A percentile compares a stretch with the other conserved stretches of the same genome.
Conservation (phyloP, 1,140 invertebrate genomes). For the Hyphantria cunea region DNA sequence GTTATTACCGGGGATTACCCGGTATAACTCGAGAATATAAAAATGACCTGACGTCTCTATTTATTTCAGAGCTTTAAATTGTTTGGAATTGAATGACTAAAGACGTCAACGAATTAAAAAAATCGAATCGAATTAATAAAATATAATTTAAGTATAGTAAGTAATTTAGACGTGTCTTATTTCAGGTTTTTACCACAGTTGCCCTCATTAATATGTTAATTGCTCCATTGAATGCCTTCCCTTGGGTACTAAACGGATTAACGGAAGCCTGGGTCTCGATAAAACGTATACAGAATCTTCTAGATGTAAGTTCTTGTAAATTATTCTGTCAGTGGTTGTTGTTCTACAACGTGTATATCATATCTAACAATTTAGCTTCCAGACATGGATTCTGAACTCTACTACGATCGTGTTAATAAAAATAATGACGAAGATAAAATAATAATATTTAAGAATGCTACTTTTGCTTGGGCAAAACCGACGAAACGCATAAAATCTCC, state of each 20-base stretch:
- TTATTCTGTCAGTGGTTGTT: too few species aligned
- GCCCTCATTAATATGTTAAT: conserved; percentile 98
- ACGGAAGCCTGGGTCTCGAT: conserved; percentile 96
- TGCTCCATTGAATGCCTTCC: conserved; percentile 97
- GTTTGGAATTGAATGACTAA: too few species aligned
- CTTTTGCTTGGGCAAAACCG: conserved; percentile 72
- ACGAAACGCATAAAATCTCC: conserved; percentile 30
- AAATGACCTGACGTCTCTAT: too few species aligned
- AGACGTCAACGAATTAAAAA: too few species aligned
- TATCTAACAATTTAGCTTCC: conserved; percentile 77
- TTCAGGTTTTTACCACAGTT: conserved; percentile 93
- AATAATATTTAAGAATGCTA: conserved; percentile 80
- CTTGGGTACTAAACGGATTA: conserved; percentile 98
- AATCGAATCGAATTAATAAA: too few species aligned
- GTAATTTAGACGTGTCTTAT: too few species aligned
- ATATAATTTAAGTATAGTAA: too few species aligned
- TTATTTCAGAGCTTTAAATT: too few species aligned
- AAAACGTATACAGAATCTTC: conserved; percentile 89
- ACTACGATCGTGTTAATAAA: conserved; percentile 74
- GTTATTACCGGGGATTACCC: too few species aligned
- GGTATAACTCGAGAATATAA: too few species aligned
- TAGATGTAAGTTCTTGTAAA: conserved; percentile 84
- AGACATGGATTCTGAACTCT: conserved; percentile 83
- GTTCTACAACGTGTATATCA: neutral
- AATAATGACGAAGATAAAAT: conserved; percentile 72